Percentiles rank a stretch among this genome's conserved stretches.
phyloP scores from a whole-genome alignment of 2,113 vertebrate genomes.

The Crotalus horridus region DNA sequence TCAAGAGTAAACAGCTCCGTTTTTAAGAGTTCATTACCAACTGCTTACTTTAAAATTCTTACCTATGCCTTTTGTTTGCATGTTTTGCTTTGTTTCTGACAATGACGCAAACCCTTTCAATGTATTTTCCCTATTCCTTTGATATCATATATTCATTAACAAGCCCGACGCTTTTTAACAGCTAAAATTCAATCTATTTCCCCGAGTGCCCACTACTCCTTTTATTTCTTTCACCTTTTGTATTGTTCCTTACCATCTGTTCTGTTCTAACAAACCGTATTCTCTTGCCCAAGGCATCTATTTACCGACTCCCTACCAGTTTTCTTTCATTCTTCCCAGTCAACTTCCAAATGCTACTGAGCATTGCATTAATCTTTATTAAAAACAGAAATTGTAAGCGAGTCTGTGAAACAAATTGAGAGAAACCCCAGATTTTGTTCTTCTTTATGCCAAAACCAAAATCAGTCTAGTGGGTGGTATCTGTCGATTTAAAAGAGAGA shows the following conservation, averaged over 20 bases:
- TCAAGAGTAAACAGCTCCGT: not conserved
- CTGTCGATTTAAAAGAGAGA: not conserved
- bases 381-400: slow-evolving; percentile 13
- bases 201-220: slow-evolving; percentile 24
- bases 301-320: slow-evolving; percentile 33
- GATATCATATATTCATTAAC: slow-evolving; percentile 40
- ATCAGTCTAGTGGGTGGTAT: not conserved
- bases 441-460: slow-evolving; percentile 30
- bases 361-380: slow-evolving; percentile 25
- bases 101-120: slow-evolving; percentile 49
- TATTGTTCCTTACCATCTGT: slow-evolving; percentile 36
- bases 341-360: slow-evolving; percentile 11
- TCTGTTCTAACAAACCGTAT: slow-evolving; percentile 11
- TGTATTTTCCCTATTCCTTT: slow-evolving; percentile 41
- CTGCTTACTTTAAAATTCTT: slow-evolving; percentile 46
- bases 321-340: slow-evolving; percentile 33
- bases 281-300: slow-evolving; percentile 27
- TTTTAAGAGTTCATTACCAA: slow-evolving; percentile 35
- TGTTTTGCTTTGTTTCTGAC: slow-evolving; percentile 43
- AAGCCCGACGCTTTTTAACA: slow-evolving; percentile 40
- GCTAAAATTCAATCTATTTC: slow-evolving; percentile 40
- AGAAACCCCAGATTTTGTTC: slow-evolving; percentile 17
- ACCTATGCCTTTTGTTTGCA: slow-evolving; percentile 44
- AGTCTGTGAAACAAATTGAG: slow-evolving; percentile 26
- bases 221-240: slow-evolving; percentile 47